These are phyloP conservation scores for Falco novaeseelandiae DNA, from an alignment of 2,797 vertebrate genomes.

Conservation along the genomic window DNA sequence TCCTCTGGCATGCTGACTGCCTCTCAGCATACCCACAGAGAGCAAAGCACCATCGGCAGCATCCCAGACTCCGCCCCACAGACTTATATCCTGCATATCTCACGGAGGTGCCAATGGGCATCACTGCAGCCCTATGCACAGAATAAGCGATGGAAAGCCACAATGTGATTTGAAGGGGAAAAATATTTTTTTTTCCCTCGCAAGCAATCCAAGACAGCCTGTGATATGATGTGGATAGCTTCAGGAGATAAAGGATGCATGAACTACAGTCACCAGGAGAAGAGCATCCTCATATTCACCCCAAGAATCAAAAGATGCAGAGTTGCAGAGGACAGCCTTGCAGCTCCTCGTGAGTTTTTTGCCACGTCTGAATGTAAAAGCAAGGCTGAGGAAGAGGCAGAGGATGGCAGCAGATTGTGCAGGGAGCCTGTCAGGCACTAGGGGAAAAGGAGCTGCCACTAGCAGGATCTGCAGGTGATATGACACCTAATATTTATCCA, in stretches of 20 bases:
- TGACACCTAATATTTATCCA: neutral
- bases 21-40: neutral
- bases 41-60: neutral
- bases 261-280: neutral
- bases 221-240: neutral
- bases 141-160: neutral
- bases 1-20: rapidly evolving
- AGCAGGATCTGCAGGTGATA: neutral
- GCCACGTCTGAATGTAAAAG: neutral
- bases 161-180: neutral
- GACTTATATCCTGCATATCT: rapidly evolving
- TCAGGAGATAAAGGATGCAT: neutral
- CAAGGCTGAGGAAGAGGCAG: neutral
- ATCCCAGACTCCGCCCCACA: rapidly evolving
- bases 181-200: neutral
- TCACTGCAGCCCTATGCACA: neutral
- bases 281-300: neutral
- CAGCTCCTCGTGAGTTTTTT: neutral
- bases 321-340: neutral
- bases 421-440: neutral
- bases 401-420: neutral
- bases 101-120: rapidly evolving
- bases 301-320: neutral
- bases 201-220: neutral
- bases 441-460: neutral